Base-by-base conservation (phyloP, 1,140 invertebrate genomes). In the Macrosteles quadrilineatus region DNA sequence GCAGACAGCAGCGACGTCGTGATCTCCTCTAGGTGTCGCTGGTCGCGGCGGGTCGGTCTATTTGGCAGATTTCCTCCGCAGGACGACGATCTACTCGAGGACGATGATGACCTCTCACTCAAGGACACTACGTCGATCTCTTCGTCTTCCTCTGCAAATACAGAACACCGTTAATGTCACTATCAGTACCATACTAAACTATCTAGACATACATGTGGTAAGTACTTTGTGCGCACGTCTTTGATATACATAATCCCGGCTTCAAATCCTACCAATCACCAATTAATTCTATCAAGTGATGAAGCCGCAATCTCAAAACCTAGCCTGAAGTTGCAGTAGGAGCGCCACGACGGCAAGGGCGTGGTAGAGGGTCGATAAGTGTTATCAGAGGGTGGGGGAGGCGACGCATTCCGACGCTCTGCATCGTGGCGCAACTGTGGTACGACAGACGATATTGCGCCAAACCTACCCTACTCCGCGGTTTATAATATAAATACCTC, bases 71-170 rank as follows among this genome's bases (percentile, higher is more conserved):
- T 6, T 83, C 19, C 19, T 19, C 80, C 1, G 80, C 76, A 73
- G 79, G 80, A 71, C 11, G 57, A 40, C 25, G 59, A 59, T 17
- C 77, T 82, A 31, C 47, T 59, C 12, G 21, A 36, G 0, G 64
- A 19, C 12, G 21, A 36, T 0, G 64, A 19, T 19, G 63, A 62
- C 36, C 53, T 36, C 65, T 67, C 83, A 32, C n/a, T 47, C 14
- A 88, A 81, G 0, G 88, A 87, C 4, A 92, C 91, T 29, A 93
- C 91, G 77, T 93, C 91, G 76, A 93, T 93, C 85, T 92, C 90
- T 80, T 93, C 91, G 25, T 59, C 55, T 76, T 93, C 91, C 90
- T 84, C 72, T 87, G 86, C 71, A 67, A 77, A 72, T 36, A 40
- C 55, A 27, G 6, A 36, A 6, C 32, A 36, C 4, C 32, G 14